These are phyloP conservation scores for Lepus timidus DNA, from an alignment of 2,113 vertebrate species.

Conservation along the genomic window DNA sequence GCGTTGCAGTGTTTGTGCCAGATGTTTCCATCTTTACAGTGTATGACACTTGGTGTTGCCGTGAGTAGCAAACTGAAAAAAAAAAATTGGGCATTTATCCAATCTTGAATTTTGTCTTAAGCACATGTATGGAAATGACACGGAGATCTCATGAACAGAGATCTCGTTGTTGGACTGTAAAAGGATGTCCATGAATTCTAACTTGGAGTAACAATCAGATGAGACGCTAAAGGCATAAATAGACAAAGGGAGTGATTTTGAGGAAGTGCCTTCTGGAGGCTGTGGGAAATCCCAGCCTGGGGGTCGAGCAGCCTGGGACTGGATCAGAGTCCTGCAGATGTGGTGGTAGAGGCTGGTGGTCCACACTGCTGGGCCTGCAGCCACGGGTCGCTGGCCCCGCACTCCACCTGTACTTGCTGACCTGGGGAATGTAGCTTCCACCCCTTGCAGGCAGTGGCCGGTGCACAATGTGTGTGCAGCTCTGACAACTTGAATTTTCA, in stretches of 20 bases:
- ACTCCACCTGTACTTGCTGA: neutral
- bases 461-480: neutral
- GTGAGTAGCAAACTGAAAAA: constrained; percentile 51
- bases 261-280: constrained; percentile 47
- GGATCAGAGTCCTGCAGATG: neutral
- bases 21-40: constrained; percentile 15
- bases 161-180: constrained; percentile 69
- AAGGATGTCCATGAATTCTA: constrained; percentile 59
- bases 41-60: neutral
- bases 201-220: constrained; percentile 46
- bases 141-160: constrained; percentile 63
- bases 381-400: neutral
- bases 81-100: constrained; percentile 5
- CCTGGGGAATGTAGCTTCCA: fast-evolving
- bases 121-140: constrained; percentile 52
- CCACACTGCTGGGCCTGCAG: neutral
- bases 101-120: constrained; percentile 58
- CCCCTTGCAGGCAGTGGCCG: neutral
- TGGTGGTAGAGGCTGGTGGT: too few relatives aligned
- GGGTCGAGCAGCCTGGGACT: neutral
- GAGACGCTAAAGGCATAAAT: constrained; percentile 47
- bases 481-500: constrained; percentile 12
- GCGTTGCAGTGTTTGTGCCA: neutral
- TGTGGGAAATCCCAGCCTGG: neutral
- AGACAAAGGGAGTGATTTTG: constrained; percentile 64